Evolutionary conservation across 2,797 vertebrate genomes (phyloP).

Genomic region (Chelonia mydas): DNA sequence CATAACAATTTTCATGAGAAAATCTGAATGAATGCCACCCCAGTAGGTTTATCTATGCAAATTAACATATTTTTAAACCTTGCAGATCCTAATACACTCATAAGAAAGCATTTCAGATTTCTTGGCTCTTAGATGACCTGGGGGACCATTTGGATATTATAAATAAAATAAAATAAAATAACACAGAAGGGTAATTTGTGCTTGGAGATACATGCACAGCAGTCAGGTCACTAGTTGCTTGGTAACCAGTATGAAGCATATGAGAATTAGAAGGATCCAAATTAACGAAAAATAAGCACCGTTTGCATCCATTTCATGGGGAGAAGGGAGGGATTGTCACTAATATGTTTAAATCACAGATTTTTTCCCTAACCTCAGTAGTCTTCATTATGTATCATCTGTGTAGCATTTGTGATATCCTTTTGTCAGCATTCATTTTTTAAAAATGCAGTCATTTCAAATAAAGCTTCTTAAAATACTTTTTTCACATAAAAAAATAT

Average conservation of each 20-base stretch:
- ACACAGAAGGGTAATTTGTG: slow-evolving; percentile 16
- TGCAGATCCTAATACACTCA: neutral
- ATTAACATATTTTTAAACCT: slow-evolving; percentile 15
- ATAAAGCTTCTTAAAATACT: neutral
- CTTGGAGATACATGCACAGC: slow-evolving; percentile 62
- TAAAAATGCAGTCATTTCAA: slow-evolving; percentile 6
- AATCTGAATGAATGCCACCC: neutral
- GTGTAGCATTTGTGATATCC: neutral
- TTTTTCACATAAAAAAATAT: slow-evolving; percentile 7
- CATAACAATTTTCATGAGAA: fast-evolving
- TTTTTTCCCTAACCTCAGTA: slow-evolving; percentile 15
- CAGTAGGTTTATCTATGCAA: neutral
- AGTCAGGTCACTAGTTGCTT: slow-evolving; percentile 69
- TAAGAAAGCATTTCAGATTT: slow-evolving; percentile 8
- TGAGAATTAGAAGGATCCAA: slow-evolving; percentile 59
- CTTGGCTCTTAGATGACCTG: neutral
- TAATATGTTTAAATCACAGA: slow-evolving; percentile 44
- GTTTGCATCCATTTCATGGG: slow-evolving; percentile 67
- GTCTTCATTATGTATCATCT: neutral
- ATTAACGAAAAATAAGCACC: slow-evolving; percentile 72
- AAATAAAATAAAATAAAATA: slow-evolving; percentile 54
- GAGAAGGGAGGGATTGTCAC: slow-evolving; percentile 58
- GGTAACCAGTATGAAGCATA: slow-evolving; percentile 65
- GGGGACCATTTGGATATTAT: slow-evolving; percentile 19
- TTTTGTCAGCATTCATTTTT: neutral